A percentile compares a stretch with the other conserved stretches of the same genome.
phyloP scores from a whole-genome alignment of 2,888 invertebrate genomes.

The Athetis lepigone region DNA sequence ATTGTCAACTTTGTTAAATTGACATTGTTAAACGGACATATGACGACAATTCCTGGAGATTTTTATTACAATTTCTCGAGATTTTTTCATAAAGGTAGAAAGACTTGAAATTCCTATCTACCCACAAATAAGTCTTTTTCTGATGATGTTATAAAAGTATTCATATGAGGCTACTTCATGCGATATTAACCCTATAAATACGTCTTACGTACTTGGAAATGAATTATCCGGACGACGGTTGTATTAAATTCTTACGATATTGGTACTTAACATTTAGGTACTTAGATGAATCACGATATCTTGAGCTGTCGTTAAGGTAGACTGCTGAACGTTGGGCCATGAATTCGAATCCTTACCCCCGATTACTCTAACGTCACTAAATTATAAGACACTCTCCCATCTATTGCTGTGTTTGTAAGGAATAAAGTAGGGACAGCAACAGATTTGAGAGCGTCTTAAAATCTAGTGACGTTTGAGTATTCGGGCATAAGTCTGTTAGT shows the following conservation, averaged over 20 bases:
- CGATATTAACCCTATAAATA: neutral
- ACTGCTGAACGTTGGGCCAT: too few relatives aligned
- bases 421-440: too few relatives aligned
- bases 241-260: constrained; percentile 2
- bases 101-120: constrained; percentile 10
- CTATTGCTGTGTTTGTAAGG: too few relatives aligned
- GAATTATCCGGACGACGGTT: neutral
- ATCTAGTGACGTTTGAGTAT: too few relatives aligned
- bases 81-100: constrained; percentile 16
- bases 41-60: constrained; percentile 4
- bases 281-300: neutral
- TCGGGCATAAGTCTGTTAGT: too few relatives aligned
- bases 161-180: constrained; percentile 4
- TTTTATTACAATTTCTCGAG: constrained; percentile 10
- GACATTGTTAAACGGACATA: too few relatives aligned
- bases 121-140: constrained; percentile 19
- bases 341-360: too few relatives aligned
- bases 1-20: too few relatives aligned
- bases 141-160: neutral
- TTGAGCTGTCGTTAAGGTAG: too few relatives aligned
- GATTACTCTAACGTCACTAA: too few relatives aligned
- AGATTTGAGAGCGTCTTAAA: too few relatives aligned
- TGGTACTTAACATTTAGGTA: neutral
- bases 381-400: too few relatives aligned
- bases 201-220: neutral